Conservation (phyloP, 2,113 vertebrate species). For the Limanda limanda region DNA sequence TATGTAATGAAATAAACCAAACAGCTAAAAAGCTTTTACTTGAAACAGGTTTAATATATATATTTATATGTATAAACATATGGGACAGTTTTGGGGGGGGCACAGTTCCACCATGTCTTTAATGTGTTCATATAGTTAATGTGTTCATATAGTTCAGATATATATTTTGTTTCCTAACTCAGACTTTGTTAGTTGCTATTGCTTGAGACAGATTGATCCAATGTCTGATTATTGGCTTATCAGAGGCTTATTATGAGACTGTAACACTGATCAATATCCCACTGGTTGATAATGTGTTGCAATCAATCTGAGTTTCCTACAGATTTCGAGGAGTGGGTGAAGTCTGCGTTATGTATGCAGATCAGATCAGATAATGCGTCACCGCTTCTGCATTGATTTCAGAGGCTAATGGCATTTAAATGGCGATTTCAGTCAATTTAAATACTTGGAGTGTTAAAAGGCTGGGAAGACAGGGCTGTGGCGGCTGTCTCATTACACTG, state of each 20-base stretch:
- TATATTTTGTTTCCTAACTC: neutral
- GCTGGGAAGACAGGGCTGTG: neutral
- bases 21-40: too few species aligned
- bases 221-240: neutral
- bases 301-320: neutral
- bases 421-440: neutral
- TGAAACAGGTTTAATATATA: too few species aligned
- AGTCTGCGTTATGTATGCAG: neutral
- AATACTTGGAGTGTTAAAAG: neutral
- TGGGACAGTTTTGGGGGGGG: too few species aligned
- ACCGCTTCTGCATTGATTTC: neutral
- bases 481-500: too few species aligned
- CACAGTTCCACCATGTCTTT: too few species aligned
- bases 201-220: neutral
- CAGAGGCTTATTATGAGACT: neutral
- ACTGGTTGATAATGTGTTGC: neutral
- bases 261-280: neutral
- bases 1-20: too few species aligned
- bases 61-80: too few species aligned
- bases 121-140: too few species aligned
- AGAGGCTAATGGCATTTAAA: neutral
- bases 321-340: neutral
- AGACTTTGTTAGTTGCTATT: neutral
- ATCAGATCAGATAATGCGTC: neutral
- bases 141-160: neutral